Base-by-base conservation (phyloP, 2,113 vertebrate species). In the Hemicordylus capensis region DNA sequence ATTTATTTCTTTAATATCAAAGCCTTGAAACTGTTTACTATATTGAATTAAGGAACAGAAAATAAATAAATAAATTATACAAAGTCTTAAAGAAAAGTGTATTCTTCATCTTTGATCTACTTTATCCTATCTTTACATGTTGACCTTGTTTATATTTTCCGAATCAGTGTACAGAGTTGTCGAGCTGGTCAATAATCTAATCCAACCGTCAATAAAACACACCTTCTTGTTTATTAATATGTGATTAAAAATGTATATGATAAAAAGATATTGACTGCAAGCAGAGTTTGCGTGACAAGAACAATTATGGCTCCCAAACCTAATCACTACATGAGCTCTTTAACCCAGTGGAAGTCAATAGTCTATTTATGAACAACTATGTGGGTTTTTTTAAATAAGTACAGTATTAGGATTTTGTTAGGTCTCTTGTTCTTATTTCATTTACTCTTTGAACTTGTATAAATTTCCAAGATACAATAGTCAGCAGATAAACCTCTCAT, bases 241-340 rank as follows among this genome's bases (percentile, higher is more conserved):
- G 94, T 95, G 96, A 97, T 97, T 97, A 97, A 97, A 97, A 97
- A 97, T 97, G 95, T 97, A 97, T 97, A 97, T 97, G 93, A 97
- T 97, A 96, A 96, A 97, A 96, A 96, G 94, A 92, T 97, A 97
- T 97, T 61, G 97, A 97, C 95, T 93, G 89, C 72, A 89, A 76
- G 84, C 82, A 46, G 85, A 94, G 95, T 92, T 93, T 93, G 92
- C 90, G 91, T 96, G 96, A 96, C 97, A 97, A 95, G 93, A 96
- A 95, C 96, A 97, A 97, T 97, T 96, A 96, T 89, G 77, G 91
- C 78, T 90, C 70, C 46, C 85, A 86, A 90, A 89, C 87, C 89
- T 96, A 95, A 97, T 96, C 94, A 94, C 95, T 91, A 83, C 46
- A 92, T 89, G 89, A 94, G 89, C 91, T 78, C 31, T 85, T 90